A percentile compares a stretch with the other conserved stretches of the same genome.
These are phyloP conservation scores for Chaetops frenatus DNA, from an alignment of 2,113 vertebrate genomes.

Conservation along the genomic window DNA sequence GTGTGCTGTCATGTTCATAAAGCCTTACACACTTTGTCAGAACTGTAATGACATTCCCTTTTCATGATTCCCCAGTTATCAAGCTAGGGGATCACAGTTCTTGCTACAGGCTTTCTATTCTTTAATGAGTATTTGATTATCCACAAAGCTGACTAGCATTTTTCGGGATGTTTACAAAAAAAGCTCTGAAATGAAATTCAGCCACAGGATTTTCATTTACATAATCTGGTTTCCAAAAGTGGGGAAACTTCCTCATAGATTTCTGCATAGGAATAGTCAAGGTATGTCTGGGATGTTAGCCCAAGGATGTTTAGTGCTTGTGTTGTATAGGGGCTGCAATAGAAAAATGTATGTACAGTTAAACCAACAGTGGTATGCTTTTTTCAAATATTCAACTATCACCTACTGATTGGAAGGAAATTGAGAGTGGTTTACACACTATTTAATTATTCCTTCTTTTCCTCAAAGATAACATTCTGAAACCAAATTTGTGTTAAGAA, in stretches of 20 bases:
- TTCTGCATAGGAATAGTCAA: background rate
- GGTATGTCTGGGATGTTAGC: background rate
- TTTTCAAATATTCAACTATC: background rate
- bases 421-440: accelerated
- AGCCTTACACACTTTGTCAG: background rate
- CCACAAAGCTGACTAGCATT: background rate
- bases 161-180: background rate
- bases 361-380: background rate
- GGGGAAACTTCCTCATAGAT: accelerated
- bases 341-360: background rate
- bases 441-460: background rate
- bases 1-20: background rate
- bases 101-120: background rate
- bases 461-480: background rate
- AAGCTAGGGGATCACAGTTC: background rate
- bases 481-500: accelerated
- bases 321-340: background rate
- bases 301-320: background rate
- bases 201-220: background rate
- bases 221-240: background rate
- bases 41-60: background rate
- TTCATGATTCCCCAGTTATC: background rate
- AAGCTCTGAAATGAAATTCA: background rate
- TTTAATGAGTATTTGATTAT: background rate
- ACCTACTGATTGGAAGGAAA: background rate